Conservation (phyloP, 2,888 invertebrate species). For the Polylopha cassiicola region DNA sequence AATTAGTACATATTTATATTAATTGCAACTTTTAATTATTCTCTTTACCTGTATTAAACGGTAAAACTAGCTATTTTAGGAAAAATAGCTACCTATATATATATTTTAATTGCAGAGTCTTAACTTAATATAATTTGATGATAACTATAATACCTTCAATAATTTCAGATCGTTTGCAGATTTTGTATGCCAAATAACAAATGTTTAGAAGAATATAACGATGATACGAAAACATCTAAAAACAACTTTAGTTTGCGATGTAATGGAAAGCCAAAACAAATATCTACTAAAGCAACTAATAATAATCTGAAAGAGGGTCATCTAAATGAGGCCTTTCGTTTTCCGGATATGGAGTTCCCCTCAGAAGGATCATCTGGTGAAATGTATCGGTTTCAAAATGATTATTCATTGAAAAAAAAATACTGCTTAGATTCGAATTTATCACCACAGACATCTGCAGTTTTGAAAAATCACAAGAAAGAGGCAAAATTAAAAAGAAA, state of each 20-base stretch:
- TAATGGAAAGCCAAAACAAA: not conserved
- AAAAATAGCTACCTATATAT: no score
- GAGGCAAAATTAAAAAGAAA: slow-evolving; percentile 26
- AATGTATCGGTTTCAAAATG: slow-evolving; percentile 5
- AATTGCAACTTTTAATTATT: no score
- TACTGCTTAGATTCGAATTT: not conserved
- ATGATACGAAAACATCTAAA: no score
- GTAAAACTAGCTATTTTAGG: no score
- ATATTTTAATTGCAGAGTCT: no score
- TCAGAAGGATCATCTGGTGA: not conserved
- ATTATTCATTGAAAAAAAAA: not conserved
- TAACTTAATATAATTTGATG: no score
- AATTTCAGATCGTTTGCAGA: slow-evolving; percentile 39
- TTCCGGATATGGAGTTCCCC: slow-evolving; percentile 47
- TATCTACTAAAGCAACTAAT: not conserved
- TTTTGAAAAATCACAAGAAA: slow-evolving; percentile 6
- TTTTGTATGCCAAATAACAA: slow-evolving; percentile 34
- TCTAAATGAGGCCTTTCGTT: slow-evolving; percentile 31
- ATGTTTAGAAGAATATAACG: slow-evolving; percentile 26
- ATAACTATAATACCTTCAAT: no score
- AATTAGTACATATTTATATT: no score
- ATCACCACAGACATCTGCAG: slow-evolving; percentile 2
- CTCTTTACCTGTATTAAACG: no score
- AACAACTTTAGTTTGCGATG: no score
- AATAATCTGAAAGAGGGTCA: not conserved